Evolutionary conservation across 2,888 invertebrate genomes (phyloP).

Genomic region (Thecocarcelia acutangulata): DNA sequence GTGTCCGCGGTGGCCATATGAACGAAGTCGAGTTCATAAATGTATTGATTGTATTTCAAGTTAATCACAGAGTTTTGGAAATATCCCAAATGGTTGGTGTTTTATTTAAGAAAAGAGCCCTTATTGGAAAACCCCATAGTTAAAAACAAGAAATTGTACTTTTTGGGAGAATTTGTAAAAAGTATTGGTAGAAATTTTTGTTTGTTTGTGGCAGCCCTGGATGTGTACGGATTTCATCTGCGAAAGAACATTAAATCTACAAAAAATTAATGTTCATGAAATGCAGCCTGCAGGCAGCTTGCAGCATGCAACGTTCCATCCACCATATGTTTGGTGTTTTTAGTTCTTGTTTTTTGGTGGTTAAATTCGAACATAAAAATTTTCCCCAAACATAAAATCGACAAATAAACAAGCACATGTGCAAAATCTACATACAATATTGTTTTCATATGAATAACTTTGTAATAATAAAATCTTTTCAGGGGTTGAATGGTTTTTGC

Average conservation of each 20-base stretch:
- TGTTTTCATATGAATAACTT: conserved; percentile 3
- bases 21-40: too few relatives aligned
- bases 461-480: background rate
- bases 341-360: conserved; percentile 27
- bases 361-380: conserved; percentile 37
- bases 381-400: conserved; percentile 49
- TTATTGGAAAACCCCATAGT: too few relatives aligned
- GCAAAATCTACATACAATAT: conserved; percentile 33
- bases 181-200: too few relatives aligned
- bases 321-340: conserved; percentile 51
- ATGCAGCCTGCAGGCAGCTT: conserved; percentile 34
- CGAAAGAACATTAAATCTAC: conserved; percentile 15
- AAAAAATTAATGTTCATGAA: background rate
- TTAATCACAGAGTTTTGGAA: too few relatives aligned
- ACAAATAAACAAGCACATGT: conserved; percentile 47
- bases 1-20: too few relatives aligned
- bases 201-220: too few relatives aligned
- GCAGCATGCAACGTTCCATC: conserved; percentile 30
- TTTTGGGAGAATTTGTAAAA: too few relatives aligned
- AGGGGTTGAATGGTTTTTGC: conserved; percentile 29
- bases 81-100: too few relatives aligned
- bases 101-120: too few relatives aligned
- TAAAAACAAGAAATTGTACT: too few relatives aligned
- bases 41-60: too few relatives aligned
- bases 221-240: too few relatives aligned